A percentile compares a stretch with the other conserved stretches of the same genome.
Evolutionary conservation across 2,797 vertebrate genomes (phyloP).

Genomic region (Falco naumanni): DNA sequence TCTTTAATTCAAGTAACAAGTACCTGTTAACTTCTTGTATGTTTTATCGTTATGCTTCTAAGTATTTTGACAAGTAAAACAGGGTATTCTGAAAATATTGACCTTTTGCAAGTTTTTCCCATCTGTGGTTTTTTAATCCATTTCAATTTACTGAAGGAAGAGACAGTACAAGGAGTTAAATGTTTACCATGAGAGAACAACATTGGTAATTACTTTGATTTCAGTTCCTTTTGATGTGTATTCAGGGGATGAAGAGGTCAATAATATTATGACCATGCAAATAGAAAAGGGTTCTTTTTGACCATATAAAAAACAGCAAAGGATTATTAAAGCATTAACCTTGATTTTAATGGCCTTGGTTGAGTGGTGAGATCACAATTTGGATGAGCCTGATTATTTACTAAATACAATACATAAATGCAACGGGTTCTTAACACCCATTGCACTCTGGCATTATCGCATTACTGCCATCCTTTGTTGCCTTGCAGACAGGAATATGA

Average conservation of each 20-base stretch:
- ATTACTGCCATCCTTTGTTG: conserved; percentile 97
- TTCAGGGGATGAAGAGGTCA: conserved; percentile 84
- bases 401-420: conserved; percentile 93
- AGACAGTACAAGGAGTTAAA: conserved; percentile 76
- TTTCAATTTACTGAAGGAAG: conserved; percentile 73
- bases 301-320: conserved; percentile 82
- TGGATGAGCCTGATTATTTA: conserved; percentile 92
- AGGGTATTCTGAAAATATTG: conserved; percentile 46
- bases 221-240: conserved; percentile 82
- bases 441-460: conserved; percentile 95
- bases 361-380: conserved; percentile 91
- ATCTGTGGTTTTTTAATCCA: conserved; percentile 61
- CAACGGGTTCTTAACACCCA: conserved; percentile 90
- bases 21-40: conserved; percentile 5
- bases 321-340: conserved; percentile 91
- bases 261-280: conserved; percentile 87
- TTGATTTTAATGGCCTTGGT: conserved; percentile 88
- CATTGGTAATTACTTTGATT: conserved; percentile 84
- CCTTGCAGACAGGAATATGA: conserved; percentile 90
- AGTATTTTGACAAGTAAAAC: conserved; percentile 51
- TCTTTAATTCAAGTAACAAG: neutral
- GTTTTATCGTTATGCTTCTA: conserved; percentile 13
- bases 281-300: conserved; percentile 84
- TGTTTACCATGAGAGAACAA: conserved; percentile 81
- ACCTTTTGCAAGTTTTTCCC: conserved; percentile 63